Evolutionary conservation across 2,113 vertebrate species (phyloP), one percentile per base, ranked within the genome.

Genomic region (Haplotaxodon microlepis): DNA sequence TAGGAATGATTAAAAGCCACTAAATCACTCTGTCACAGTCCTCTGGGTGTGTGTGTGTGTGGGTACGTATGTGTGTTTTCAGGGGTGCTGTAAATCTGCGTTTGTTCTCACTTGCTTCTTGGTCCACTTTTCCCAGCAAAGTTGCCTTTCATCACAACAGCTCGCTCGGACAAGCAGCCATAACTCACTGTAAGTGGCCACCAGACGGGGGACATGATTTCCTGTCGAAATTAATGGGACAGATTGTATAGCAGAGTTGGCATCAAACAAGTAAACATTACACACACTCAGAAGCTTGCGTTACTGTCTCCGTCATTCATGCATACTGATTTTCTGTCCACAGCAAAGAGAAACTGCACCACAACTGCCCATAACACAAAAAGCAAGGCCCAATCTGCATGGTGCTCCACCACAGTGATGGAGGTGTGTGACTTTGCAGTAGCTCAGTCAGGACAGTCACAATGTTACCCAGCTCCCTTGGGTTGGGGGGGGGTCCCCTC

Each of bases 341-440:
- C 71, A 50, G 27, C 42, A 50, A 78, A 78, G 71, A 78, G 16
- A 78, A 78, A 78, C 71, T 50, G 45, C 42, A 78, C 16, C 24
- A 47, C 8, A 73, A 45, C 21, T 69, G 19, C 40, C 69, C 71
- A 47, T 1, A 27, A 76, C 63, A 56, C 61, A 79, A 56, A 51
- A 34, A 50, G 88, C 29, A 7, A 13, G 38, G 38, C 59, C 53
- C 38, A 86, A 56, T 85, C n/a, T 71, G 47, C 82, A 86, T 56
- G 7, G 69, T 38, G 56, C 24, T 0, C 24, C n/a, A 2, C 86
- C 50, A 87, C 81, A 6, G 61, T 66, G 84, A 78, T 89, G 88
- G 88, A 87, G 93, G 86, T 79, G 57, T 69, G 81, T 95, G 95
- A 94, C 94, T 93, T 95, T 95, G 94, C 92, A 93, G 92, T 45